A percentile compares a stretch with the other conserved stretches of the same genome.
Evolutionary conservation across 1,140 invertebrate species (phyloP).

Genomic region (Scylla paramamosain): DNA sequence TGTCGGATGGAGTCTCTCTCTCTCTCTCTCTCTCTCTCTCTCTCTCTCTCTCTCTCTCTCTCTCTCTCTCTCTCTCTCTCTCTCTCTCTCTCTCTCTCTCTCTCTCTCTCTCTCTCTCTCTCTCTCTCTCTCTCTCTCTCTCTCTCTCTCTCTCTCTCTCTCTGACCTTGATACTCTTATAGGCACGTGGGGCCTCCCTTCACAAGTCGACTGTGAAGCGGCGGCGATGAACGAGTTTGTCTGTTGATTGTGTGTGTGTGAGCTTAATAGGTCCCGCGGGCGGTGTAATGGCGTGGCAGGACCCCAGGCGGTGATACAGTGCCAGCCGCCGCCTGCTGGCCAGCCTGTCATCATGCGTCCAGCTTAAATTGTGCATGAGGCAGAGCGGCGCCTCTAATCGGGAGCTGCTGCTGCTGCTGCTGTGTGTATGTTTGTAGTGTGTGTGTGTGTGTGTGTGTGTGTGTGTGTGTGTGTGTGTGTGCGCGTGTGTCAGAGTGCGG

Average conservation of each 20-base stretch:
- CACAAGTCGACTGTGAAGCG: background rate
- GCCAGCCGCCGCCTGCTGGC: background rate
- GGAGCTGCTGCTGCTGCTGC: background rate
- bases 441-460: too few relatives aligned
- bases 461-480: too few relatives aligned
- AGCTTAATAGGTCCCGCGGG: background rate
- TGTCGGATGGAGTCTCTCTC: background rate
- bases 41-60: background rate
- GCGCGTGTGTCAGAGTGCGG: too few relatives aligned
- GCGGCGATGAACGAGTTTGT: background rate
- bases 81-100: constrained; percentile 26
- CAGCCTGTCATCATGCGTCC: background rate
- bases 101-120: background rate
- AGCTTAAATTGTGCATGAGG: constrained; percentile 1
- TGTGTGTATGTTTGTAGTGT: background rate
- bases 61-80: constrained; percentile 46
- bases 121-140: background rate
- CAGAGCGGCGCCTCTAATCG: background rate
- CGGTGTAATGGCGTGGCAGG: background rate
- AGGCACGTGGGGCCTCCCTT: background rate
- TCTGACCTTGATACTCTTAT: constrained; percentile 9
- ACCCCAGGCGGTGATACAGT: background rate
- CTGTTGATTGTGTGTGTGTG: background rate
- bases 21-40: constrained; percentile 19
- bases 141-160: constrained; percentile 45